phyloP scores from a whole-genome alignment of 2,797 vertebrate genomes.

The Gorsachius magnificus region DNA sequence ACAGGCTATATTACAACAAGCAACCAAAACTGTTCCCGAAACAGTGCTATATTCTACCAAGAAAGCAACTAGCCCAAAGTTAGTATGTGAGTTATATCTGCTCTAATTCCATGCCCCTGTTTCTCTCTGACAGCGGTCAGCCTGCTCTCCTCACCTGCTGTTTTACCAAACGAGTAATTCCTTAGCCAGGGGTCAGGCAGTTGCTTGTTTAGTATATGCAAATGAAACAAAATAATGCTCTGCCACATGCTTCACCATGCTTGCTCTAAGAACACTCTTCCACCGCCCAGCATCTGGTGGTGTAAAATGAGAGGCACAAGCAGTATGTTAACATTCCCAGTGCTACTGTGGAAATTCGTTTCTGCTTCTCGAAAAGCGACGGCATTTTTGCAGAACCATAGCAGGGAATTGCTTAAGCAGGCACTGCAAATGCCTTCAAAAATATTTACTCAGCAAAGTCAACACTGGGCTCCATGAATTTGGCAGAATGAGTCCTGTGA shows the following conservation, averaged over 20 bases:
- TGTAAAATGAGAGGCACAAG: neutral
- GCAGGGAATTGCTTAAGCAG: neutral
- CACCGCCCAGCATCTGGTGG: neutral
- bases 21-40: neutral
- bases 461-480: neutral
- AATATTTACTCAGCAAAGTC: conserved; percentile 21
- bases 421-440: neutral
- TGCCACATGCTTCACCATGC: neutral
- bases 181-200: neutral
- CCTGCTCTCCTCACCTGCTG: neutral
- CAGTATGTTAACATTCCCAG: neutral
- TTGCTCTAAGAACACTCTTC: neutral
- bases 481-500: neutral
- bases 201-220: neutral
- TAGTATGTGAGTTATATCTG: neutral
- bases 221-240: neutral
- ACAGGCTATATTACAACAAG: neutral
- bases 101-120: neutral
- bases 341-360: neutral
- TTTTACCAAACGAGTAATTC: neutral
- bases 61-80: neutral
- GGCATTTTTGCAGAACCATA: neutral
- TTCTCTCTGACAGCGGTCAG: neutral
- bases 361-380: neutral
- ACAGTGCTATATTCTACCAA: neutral